Conservation (phyloP, 1,140 invertebrate species). For the Trachelipus rathkii region DNA sequence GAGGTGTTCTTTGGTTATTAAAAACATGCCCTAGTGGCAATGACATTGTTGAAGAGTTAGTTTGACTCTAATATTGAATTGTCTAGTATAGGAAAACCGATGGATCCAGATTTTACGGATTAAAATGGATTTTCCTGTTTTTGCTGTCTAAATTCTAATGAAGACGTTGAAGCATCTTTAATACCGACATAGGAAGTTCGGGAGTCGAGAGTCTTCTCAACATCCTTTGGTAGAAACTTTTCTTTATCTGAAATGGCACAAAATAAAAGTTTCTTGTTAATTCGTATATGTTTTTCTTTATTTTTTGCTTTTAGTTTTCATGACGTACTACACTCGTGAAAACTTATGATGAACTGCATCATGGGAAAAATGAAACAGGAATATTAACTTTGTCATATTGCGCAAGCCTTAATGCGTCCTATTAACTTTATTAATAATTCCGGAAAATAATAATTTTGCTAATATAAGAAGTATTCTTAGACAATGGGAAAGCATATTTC, state of each 20-base stretch:
- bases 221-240: conserved; percentile 76
- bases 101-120: conserved; percentile 35
- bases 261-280: conserved; percentile 67
- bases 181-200: conserved; percentile 34
- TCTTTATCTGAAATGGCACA: conserved; percentile 72
- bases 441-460: conserved; percentile 34
- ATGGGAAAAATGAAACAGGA: conserved; percentile 1
- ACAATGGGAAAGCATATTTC: conserved; percentile 38
- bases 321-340: conserved; percentile 32
- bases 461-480: conserved; percentile 36
- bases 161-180: conserved; percentile 33
- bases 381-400: conserved; percentile 13
- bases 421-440: conserved; percentile 33
- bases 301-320: conserved; percentile 61
- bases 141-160: conserved; percentile 18
- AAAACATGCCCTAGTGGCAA: conserved; percentile 36
- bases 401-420: conserved; percentile 23
- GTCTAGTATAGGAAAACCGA: conserved; percentile 25
- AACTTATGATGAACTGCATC: conserved; percentile 21
- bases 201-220: conserved; percentile 57
- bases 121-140: conserved; percentile 35
- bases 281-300: conserved; percentile 68
- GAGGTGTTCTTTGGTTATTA: conserved; percentile 33
- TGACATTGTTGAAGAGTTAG: conserved; percentile 26
- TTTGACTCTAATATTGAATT: conserved; percentile 34